Base-by-base conservation (phyloP, 2,113 vertebrate species). In the Catharus bicknelli region DNA sequence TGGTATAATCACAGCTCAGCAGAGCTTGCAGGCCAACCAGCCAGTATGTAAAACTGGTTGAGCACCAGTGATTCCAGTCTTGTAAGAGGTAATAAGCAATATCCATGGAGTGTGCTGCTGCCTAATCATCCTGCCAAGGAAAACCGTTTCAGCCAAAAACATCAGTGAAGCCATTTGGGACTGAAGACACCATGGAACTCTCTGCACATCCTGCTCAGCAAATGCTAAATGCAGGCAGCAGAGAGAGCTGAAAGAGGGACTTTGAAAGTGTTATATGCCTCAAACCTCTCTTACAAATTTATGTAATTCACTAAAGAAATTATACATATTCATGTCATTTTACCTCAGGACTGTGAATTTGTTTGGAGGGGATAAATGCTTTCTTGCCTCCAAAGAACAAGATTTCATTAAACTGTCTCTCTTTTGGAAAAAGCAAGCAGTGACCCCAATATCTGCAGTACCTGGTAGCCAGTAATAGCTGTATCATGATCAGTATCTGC, bases 281-380 rank as follows among this genome's bases (percentile, higher is more conserved):
- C 82, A 91, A 85, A 82, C 42, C 22, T 90, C 78, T 91, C 87
- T 90, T 59, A 75, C 21, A 67, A 81, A 92, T 90, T 78, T 29
- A 54, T 62, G 29, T 73, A 42, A 51, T 62, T 85, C 75, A 30
- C 66, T 86, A 40, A 95, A 87, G 70, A 73, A 87, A 85, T 76
- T 1, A 77, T 73, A 59, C 54, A 53, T 93, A 79, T 94, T 92
- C 55, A 38, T 84, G 18, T 47, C 45, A 27, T 75, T 90, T 51
- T 92, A 59, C 81, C 66, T 68, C 61, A 50, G 73, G 45, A 85
- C 13, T 61, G 23, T 53, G 50, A 80, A 86, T 86, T 84, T 88
- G 36, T 89, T 63, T 93, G 69, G 42, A 47, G 21, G 47, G 42
- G 30, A 81, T 54, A 86, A 88, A 84, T 4, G 29, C 51, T 75